phyloP scores from a whole-genome alignment of 2,888 invertebrate species.

The Watsonalla binaria region DNA sequence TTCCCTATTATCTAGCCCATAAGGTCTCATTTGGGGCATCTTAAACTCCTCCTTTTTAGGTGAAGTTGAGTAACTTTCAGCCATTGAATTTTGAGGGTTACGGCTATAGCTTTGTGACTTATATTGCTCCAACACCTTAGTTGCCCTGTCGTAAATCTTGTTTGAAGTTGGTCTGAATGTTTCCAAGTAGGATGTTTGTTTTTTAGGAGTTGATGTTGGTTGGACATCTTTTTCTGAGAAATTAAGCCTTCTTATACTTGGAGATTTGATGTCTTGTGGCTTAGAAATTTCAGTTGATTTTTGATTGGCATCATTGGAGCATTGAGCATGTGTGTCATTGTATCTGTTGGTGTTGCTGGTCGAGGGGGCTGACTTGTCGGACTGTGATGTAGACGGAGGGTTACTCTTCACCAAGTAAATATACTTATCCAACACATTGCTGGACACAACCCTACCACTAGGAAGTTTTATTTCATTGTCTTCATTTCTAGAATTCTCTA shows the following conservation, averaged over 20 bases:
- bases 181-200: slow-evolving; percentile 35
- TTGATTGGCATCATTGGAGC: slow-evolving; percentile 12
- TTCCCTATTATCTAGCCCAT: slow-evolving; percentile 40
- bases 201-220: slow-evolving; percentile 68
- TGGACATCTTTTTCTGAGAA: slow-evolving; percentile 64
- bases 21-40: slow-evolving; percentile 66
- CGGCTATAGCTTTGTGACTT: slow-evolving; percentile 49
- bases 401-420: slow-evolving; percentile 66
- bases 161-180: slow-evolving; percentile 62
- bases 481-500: slow-evolving; percentile 38
- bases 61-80: slow-evolving; percentile 39
- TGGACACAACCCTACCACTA: slow-evolving; percentile 53
- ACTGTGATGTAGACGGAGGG: slow-evolving; percentile 22
- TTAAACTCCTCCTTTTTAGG: slow-evolving; percentile 58
- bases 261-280: slow-evolving; percentile 37
- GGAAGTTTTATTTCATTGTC: slow-evolving; percentile 49
- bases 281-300: slow-evolving; percentile 22
- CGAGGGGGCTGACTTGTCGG: slow-evolving; percentile 22
- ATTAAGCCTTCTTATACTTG: slow-evolving; percentile 53
- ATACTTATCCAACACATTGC: slow-evolving; percentile 61
- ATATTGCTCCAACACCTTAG: slow-evolving; percentile 66
- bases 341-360: slow-evolving; percentile 19
- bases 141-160: slow-evolving; percentile 64
- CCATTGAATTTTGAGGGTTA: slow-evolving; percentile 36
- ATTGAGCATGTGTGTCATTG: slow-evolving; percentile 16